Percentiles rank a stretch among this genome's conserved stretches.
These are phyloP conservation scores for Tolmerus cingulatus DNA, from an alignment of 2,888 invertebrate species.

Conservation along the genomic window DNA sequence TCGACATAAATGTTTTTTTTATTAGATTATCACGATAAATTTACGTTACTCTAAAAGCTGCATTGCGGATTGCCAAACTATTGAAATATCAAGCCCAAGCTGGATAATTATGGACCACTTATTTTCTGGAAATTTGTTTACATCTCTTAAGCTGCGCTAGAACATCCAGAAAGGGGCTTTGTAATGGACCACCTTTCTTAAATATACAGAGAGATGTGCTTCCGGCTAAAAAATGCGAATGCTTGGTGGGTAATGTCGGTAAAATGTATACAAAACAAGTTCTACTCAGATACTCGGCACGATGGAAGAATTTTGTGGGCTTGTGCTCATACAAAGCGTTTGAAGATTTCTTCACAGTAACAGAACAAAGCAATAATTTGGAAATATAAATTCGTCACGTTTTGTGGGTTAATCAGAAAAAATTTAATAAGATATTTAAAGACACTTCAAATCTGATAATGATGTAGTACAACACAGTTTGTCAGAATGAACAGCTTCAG, in stretches of 20 bases:
- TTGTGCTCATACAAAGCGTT: neutral
- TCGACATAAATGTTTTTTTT: neutral
- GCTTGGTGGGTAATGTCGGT: neutral
- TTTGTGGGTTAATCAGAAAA: constrained; percentile 31
- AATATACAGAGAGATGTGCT: neutral
- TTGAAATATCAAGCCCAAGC: neutral
- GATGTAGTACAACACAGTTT: constrained; percentile 9
- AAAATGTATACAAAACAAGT: neutral
- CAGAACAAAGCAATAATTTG: constrained; percentile 20
- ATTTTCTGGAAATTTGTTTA: neutral
- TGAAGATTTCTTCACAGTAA: neutral
- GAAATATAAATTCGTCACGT: neutral
- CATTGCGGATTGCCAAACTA: neutral
- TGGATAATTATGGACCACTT: neutral
- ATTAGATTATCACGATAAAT: neutral
- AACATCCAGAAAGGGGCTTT: neutral
- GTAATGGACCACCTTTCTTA: neutral
- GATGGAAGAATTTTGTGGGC: neutral
- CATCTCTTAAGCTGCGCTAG: neutral
- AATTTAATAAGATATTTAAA: constrained; percentile 21
- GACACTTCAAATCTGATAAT: neutral
- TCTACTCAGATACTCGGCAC: neutral
- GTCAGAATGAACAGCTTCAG: constrained; percentile 31
- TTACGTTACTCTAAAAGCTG: neutral
- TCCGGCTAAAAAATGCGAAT: neutral